Percentiles rank a stretch among this genome's conserved stretches.
phyloP scores from a whole-genome alignment of 2,888 invertebrate species.

The Thera britannica region DNA sequence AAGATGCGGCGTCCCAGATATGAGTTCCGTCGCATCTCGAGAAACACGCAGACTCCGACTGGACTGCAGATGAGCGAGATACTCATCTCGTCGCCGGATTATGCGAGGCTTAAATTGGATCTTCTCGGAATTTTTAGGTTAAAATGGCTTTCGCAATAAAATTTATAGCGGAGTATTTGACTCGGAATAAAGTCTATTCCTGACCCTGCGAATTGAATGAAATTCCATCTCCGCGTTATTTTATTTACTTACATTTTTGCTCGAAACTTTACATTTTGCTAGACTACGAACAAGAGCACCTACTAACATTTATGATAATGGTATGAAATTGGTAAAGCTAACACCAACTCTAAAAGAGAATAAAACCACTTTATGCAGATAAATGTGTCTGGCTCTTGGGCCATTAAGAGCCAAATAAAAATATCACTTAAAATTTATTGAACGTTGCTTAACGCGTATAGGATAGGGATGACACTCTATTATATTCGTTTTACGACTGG shows the following conservation, averaged over 20 bases:
- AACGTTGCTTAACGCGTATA: slow-evolving; percentile 40
- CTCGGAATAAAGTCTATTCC: slow-evolving; percentile 70
- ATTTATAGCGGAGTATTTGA: slow-evolving; percentile 75
- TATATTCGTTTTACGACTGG: slow-evolving; percentile 44
- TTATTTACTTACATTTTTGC: slow-evolving; percentile 60
- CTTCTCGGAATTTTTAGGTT: slow-evolving; percentile 76
- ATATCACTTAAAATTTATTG: slow-evolving; percentile 47
- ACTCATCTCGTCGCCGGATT: slow-evolving; percentile 72
- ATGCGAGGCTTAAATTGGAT: slow-evolving; percentile 76
- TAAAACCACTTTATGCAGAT: slow-evolving; percentile 46
- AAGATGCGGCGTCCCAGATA: slow-evolving; percentile 40
- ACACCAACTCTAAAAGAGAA: slow-evolving; percentile 44
- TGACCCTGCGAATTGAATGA: slow-evolving; percentile 73
- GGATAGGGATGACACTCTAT: slow-evolving; percentile 44
- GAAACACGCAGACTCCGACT: slow-evolving; percentile 43
- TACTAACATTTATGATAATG: slow-evolving; percentile 47
- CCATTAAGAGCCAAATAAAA: slow-evolving; percentile 46
- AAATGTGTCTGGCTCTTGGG: slow-evolving; percentile 44
- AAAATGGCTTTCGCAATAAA: slow-evolving; percentile 74
- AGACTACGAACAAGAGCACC: slow-evolving; percentile 48
- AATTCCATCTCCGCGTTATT: slow-evolving; percentile 65
- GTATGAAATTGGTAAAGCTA: slow-evolving; percentile 45
- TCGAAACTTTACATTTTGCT: slow-evolving; percentile 46
- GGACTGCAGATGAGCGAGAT: slow-evolving; percentile 57
- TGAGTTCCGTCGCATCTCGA: slow-evolving; percentile 34